Percentiles rank a stretch among this genome's conserved stretches.
These are phyloP conservation scores for Anguilla marmorata DNA, from an alignment of 2,797 vertebrate genomes.

Conservation along the genomic window DNA sequence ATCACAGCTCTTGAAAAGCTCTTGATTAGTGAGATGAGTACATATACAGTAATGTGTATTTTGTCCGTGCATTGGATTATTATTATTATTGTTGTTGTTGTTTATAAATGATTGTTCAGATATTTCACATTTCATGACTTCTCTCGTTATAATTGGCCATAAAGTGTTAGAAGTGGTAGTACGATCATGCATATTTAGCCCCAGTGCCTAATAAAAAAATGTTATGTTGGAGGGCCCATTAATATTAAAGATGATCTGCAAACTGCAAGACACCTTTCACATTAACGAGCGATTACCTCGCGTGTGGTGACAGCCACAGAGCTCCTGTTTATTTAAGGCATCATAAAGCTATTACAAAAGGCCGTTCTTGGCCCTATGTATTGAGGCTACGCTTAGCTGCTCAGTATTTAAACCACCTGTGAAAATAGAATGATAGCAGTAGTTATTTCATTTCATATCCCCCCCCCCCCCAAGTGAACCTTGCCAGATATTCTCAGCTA, in stretches of 20 bases:
- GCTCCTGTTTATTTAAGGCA: background rate
- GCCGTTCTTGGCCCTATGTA: background rate
- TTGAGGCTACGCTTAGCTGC: background rate
- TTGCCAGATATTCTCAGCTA: background rate
- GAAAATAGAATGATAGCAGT: background rate
- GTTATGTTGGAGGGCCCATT: constrained; percentile 24
- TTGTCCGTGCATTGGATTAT: no score
- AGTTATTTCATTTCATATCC: background rate
- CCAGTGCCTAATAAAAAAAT: background rate
- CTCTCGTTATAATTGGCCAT: background rate
- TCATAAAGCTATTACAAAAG: background rate
- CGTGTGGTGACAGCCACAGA: background rate
- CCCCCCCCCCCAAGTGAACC: background rate
- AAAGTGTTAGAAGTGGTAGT: background rate
- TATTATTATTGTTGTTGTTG: no score
- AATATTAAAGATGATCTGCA: constrained; percentile 27
- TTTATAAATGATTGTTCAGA: background rate
- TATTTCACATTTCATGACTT: background rate
- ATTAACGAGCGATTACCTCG: constrained; percentile 14
- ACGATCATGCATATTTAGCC: background rate
- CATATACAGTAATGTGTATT: no score
- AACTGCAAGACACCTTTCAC: constrained; percentile 13
- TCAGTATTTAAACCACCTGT: background rate
- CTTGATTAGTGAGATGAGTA: no score
- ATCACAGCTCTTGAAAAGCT: no score